A percentile compares a stretch with the other conserved stretches of the same genome.
These are phyloP conservation scores for Drosophila atroscutellata DNA, from an alignment of 2,888 invertebrate species.

Conservation along the genomic window DNA sequence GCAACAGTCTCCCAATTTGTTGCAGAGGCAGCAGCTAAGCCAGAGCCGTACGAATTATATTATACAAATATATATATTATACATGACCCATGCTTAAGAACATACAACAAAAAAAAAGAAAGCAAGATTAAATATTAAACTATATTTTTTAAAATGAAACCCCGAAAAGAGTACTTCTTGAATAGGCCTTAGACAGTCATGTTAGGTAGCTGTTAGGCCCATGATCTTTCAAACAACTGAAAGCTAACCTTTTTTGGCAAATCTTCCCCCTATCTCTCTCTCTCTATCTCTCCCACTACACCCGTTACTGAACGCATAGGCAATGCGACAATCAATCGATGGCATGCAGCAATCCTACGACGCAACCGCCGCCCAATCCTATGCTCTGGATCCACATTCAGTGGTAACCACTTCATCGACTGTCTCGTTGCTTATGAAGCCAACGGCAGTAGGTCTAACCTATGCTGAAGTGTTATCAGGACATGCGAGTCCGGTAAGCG, in stretches of 20 bases:
- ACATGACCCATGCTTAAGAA: slow-evolving; percentile 63
- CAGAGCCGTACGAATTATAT: slow-evolving; percentile 28
- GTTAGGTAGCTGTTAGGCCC: slow-evolving; percentile 51
- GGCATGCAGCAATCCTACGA: slow-evolving; percentile 90
- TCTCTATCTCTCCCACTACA: slow-evolving; percentile 66
- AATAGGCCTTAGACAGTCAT: slow-evolving; percentile 29
- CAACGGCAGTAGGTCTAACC: slow-evolving; percentile 84
- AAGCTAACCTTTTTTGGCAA: slow-evolving; percentile 85
- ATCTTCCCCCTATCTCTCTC: slow-evolving; percentile 83
- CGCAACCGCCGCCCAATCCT: slow-evolving; percentile 90
- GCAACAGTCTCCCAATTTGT: slow-evolving; percentile 43
- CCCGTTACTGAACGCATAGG: slow-evolving; percentile 75
- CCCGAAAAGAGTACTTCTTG: slow-evolving; percentile 34
- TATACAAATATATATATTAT: slow-evolving; percentile 28
- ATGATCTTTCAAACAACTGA: slow-evolving; percentile 69
- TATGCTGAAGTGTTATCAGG: slow-evolving; percentile 91
- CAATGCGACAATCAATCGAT: slow-evolving; percentile 87
- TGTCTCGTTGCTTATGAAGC: slow-evolving; percentile 86
- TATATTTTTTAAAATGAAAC: slow-evolving; percentile 68
- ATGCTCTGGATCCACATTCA: slow-evolving; percentile 90
- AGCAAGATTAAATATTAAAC: slow-evolving; percentile 58
- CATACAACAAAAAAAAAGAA: slow-evolving; percentile 31
- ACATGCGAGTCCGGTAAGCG: slow-evolving; percentile 84
- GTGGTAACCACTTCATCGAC: slow-evolving; percentile 86
- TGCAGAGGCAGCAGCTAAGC: slow-evolving; percentile 25